A percentile compares a stretch with the other conserved stretches of the same genome.
Conservation (phyloP, 2,113 vertebrate species). For the Serinus canaria region DNA sequence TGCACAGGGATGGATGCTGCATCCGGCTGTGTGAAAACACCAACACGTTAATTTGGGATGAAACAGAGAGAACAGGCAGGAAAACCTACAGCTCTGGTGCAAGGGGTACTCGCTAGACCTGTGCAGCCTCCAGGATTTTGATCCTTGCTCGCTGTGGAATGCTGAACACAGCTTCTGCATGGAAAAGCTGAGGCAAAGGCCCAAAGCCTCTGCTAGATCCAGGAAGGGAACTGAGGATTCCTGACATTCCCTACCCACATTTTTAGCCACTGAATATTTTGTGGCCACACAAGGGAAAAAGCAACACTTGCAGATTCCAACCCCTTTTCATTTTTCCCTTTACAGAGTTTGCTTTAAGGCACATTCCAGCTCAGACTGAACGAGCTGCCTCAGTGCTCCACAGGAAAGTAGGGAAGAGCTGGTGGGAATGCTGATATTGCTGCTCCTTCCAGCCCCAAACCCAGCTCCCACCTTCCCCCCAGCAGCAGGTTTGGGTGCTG, state of each 20-base stretch:
- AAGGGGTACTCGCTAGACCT: accelerated
- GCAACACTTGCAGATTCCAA: not conserved
- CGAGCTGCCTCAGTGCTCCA: not conserved
- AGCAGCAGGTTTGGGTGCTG: not conserved
- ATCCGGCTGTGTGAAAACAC: not conserved
- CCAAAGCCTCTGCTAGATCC: not conserved
- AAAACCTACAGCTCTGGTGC: not conserved
- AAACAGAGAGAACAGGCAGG: accelerated
- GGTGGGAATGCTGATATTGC: accelerated
- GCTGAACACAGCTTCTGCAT: not conserved
- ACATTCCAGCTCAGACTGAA: not conserved
- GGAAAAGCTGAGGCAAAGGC: not conserved
- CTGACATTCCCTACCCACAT: conserved; percentile 49
- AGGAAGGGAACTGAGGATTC: conserved; percentile 5
- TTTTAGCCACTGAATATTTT: not conserved
- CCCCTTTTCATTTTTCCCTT: not conserved
- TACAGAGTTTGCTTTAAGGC: not conserved
- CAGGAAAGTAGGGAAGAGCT: not conserved
- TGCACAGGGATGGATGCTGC: not conserved
- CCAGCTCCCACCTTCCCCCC: not conserved
- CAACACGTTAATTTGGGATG: accelerated
- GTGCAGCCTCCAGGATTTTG: not conserved
- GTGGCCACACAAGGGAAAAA: not conserved
- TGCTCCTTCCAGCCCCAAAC: not conserved
- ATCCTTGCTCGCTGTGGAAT: not conserved